A percentile compares a stretch with the other conserved stretches of the same genome.
Conservation (phyloP, 2,113 vertebrate species). For the Eurypyga helias region DNA sequence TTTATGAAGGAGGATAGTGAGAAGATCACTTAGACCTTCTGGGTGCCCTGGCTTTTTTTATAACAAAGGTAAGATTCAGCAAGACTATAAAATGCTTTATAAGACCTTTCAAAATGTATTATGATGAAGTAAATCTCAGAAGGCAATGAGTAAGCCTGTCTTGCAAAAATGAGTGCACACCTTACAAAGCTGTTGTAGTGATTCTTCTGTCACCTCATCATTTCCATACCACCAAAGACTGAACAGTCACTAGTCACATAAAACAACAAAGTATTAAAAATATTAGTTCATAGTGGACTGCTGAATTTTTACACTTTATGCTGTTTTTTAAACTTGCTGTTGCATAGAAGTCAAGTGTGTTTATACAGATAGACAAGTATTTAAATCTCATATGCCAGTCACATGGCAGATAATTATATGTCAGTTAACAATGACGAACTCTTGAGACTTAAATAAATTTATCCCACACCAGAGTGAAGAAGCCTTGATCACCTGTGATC, state of each 20-base stretch:
- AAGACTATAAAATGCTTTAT: neutral
- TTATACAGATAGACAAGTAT: neutral
- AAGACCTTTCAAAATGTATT: neutral
- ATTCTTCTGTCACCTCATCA: neutral
- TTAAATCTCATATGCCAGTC: neutral
- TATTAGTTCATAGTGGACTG: neutral
- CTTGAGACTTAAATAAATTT: neutral
- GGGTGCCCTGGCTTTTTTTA: neutral
- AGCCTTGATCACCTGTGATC: neutral
- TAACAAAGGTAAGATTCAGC: neutral
- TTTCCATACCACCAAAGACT: neutral
- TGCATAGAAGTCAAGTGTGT: neutral
- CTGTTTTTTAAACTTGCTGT: neutral
- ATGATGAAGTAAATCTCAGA: neutral
- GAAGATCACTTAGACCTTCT: neutral
- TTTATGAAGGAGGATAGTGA: neutral
- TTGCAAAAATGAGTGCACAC: neutral
- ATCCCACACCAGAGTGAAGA: neutral
- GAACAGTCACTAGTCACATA: neutral
- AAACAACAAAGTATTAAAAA: neutral
- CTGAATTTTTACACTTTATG: neutral
- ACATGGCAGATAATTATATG: too few species aligned
- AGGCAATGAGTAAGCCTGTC: neutral
- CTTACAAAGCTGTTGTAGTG: neutral
- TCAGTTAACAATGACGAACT: neutral